Evolutionary conservation across 2,888 invertebrate species (phyloP).

Genomic region (Callyntrura sp.): DNA sequence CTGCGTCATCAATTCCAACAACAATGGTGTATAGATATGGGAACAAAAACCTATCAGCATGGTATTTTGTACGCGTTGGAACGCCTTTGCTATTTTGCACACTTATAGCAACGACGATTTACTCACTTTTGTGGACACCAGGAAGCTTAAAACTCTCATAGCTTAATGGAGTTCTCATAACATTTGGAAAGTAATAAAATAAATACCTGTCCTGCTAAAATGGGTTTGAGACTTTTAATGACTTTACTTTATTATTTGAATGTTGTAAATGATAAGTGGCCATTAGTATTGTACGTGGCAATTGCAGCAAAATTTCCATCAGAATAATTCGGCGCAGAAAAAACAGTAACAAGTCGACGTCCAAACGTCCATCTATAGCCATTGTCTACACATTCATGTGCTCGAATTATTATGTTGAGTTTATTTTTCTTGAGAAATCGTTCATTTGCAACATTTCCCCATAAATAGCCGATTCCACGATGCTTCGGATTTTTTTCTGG

Average conservation of each 20-base stretch:
- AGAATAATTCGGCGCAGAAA: constrained; percentile 73
- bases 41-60: constrained; percentile 21
- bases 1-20: constrained; percentile 55
- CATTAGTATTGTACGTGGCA: constrained; percentile 51
- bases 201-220: background rate
- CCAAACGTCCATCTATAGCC: constrained; percentile 63
- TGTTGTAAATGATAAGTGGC: constrained; percentile 29
- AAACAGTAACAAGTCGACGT: constrained; percentile 59
- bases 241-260: too few species aligned
- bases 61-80: constrained; percentile 54
- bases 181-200: background rate
- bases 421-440: constrained; percentile 64
- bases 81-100: constrained; percentile 7
- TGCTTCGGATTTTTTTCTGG: constrained; percentile 68
- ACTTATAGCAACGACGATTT: constrained; percentile 6
- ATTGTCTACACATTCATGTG: constrained; percentile 64
- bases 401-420: constrained; percentile 60
- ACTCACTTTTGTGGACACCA: constrained; percentile 49
- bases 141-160: too few species aligned
- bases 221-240: background rate
- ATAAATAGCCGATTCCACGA: constrained; percentile 74
- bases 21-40: constrained; percentile 37
- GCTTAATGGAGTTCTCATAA: too few species aligned
- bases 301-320: constrained; percentile 60
- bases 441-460: constrained; percentile 54